phyloP scores from a whole-genome alignment of 30 jellyfish, hydroid and myxozoan genomes.

The Cassiopea xamachana region DNA sequence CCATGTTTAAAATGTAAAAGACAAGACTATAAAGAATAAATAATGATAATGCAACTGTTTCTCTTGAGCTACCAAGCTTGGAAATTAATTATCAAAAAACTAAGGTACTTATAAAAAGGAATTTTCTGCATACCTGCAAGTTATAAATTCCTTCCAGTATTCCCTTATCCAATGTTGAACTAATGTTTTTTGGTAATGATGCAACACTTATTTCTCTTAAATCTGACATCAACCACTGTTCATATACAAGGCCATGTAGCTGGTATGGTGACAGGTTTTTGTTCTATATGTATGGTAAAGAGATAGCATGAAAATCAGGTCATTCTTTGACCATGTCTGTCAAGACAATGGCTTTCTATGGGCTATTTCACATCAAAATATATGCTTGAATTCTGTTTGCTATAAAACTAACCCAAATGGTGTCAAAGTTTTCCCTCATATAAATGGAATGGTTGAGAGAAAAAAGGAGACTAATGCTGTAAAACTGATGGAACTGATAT shows the following conservation, averaged over 20 bases:
- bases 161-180: neutral
- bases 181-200: slow-evolving; percentile 48
- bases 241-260: slow-evolving; percentile 70
- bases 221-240: slow-evolving; percentile 97
- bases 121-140: slow-evolving; percentile 68
- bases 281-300: slow-evolving; percentile 19
- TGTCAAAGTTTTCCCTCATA: no score
- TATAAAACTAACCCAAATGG: no score
- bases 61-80: neutral
- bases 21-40: no score
- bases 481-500: no score
- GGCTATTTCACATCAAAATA: no score
- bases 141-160: slow-evolving; percentile 34
- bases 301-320: neutral
- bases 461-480: no score
- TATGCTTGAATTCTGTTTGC: no score
- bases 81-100: neutral
- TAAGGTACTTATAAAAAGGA: neutral
- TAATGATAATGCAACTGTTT: no score
- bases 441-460: no score
- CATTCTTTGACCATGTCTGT: no score
- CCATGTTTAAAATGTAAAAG: no score
- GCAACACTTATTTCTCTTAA: slow-evolving; percentile 77
- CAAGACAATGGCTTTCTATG: no score
- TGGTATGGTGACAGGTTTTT: slow-evolving; percentile 1